Percentiles rank a stretch among this genome's conserved stretches.
Conservation (phyloP, 2,113 vertebrate genomes). For the Oncorhynchus masou region DNA sequence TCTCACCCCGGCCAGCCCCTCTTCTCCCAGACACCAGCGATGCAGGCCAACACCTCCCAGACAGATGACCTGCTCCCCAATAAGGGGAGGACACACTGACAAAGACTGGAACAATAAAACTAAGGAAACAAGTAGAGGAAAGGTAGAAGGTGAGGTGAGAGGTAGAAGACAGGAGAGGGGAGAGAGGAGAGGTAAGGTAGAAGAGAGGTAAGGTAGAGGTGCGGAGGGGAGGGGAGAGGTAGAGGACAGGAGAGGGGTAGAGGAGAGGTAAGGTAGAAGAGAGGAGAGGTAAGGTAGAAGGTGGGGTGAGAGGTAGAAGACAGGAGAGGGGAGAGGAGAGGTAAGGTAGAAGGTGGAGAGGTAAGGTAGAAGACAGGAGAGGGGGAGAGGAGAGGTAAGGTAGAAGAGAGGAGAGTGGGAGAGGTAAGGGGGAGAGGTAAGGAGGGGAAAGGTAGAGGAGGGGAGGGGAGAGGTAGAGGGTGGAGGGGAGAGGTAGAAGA, state of each 20-base stretch:
- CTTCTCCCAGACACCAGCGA: conserved; percentile 53
- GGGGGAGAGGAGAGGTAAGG: conserved; percentile 40
- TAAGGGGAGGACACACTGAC: conserved; percentile 79
- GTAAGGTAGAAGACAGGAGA: conserved; percentile 59
- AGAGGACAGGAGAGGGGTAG: background rate
- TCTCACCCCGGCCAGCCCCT: conserved; percentile 69
- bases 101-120: conserved; percentile 76
- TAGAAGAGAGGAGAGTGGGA: conserved; percentile 44
- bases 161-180: too few species aligned
- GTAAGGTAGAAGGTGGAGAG: conserved; percentile 65
- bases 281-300: background rate
- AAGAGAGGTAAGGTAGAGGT: conserved; percentile 48
- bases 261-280: background rate
- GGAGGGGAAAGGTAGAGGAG: conserved; percentile 50
- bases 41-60: conserved; percentile 63
- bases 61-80: conserved; percentile 78
- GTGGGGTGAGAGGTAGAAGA: too few species aligned
- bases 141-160: too few species aligned
- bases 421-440: conserved; percentile 56
- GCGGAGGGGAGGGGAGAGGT: background rate
- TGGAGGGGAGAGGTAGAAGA: background rate
- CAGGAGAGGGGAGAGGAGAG: conserved; percentile 59
- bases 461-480: conserved; percentile 33
- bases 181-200: conserved; percentile 32
- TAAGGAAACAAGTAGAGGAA: conserved; percentile 34